These are phyloP conservation scores for Cyclophora punctaria DNA, from an alignment of 2,888 invertebrate species.

Conservation along the genomic window DNA sequence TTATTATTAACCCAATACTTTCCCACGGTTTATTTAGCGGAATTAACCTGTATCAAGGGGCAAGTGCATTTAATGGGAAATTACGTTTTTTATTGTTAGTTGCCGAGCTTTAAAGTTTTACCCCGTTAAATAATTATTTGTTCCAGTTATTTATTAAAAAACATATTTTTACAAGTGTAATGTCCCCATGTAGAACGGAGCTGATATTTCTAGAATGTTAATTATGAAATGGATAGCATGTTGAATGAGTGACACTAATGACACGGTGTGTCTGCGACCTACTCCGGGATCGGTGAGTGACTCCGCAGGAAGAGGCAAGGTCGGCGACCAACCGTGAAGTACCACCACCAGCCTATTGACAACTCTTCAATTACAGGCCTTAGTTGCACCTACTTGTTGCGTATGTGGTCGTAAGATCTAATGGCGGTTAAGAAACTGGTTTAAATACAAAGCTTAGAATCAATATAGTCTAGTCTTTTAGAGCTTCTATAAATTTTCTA, in stretches of 20 bases:
- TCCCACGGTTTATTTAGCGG: conserved; percentile 57
- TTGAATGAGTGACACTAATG: neutral
- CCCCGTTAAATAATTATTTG: too few relatives aligned
- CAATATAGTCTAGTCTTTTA: too few relatives aligned
- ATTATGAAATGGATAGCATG: neutral
- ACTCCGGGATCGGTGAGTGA: conserved; percentile 30
- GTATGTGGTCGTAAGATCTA: neutral
- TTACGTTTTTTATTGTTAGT: conserved; percentile 6
- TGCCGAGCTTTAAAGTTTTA: neutral
- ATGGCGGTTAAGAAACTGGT: too few relatives aligned
- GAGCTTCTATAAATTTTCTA: too few relatives aligned
- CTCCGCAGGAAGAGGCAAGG: conserved; percentile 66
- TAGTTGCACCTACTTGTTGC: neutral
- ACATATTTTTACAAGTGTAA: too few relatives aligned
- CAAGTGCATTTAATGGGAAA: conserved; percentile 8
- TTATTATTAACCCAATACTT: conserved; percentile 40
- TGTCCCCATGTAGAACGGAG: too few relatives aligned
- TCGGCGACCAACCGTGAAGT: conserved; percentile 67
- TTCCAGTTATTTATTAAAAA: too few relatives aligned
- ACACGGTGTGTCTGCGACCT: neutral
- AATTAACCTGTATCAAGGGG: conserved; percentile 43
- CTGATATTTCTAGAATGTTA: too few relatives aligned
- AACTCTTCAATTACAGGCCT: conserved; percentile 24
- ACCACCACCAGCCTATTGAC: conserved; percentile 49
- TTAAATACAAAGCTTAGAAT: too few relatives aligned